Base-by-base conservation (phyloP, 2,113 vertebrate species). In the Myanophis thanlyinensis region DNA sequence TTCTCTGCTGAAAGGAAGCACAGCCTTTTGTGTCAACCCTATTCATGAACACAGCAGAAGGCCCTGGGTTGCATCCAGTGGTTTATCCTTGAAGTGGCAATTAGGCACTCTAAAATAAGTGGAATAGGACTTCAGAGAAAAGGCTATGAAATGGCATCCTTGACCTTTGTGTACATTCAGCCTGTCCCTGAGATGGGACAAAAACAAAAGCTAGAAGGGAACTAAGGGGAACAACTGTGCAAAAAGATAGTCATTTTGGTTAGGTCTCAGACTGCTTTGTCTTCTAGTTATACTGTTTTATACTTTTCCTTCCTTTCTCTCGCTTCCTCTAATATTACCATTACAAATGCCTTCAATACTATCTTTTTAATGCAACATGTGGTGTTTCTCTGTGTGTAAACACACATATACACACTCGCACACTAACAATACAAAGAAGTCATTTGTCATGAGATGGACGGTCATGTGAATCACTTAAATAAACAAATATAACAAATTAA, bases 131-230 rank as follows among this genome's bases (percentile, higher is more conserved):
- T 54, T 94, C 85, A 93, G 91, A 91, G 73, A 49, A 46, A 85
- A 85, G 46, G 73, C 85, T 95, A 62, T 90, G 30, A 90, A 94
- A 95, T 94, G 91, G 47, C 62, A 93, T 91, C 94, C 95, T 92
- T 94, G 93, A 95, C 93, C 94, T 96, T 85, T 25, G 6, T n/a
- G 40, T 35, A 56, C 47, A 85, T 85, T 46, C 91, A 89, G 51
- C 13, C 53, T 51, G n/a, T 54, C 52, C 59, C 52, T 13, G 88
- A 89, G 53, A 89, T 49, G 73, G 27, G 51, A 35, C 12, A 54
- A 85, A 44, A 30, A 92, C 62, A 85, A 85, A 85, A 56, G 30
- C 52, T 30, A 2, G 59, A 10, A 44, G 20, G 40, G 1, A 35
- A 49, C 30, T 48, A 7, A 46, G 11, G 23, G 25, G 59, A 56